Evolutionary conservation across 2,797 vertebrate species (phyloP).

Genomic region (Gymnoscopelus braueri): DNA sequence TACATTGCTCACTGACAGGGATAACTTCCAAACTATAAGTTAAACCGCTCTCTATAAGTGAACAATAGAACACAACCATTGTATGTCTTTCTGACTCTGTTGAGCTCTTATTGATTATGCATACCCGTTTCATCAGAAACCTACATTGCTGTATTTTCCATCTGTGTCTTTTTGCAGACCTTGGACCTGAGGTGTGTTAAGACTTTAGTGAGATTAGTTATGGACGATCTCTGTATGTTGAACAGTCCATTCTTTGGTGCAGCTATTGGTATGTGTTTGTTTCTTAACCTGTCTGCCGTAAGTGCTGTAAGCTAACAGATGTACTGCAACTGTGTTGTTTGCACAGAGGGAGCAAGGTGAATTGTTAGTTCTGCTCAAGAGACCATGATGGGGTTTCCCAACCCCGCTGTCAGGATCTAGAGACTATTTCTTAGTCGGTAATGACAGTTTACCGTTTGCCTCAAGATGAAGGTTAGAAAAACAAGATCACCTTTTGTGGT

Average conservation of each 20-base stretch:
- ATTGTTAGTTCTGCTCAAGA: constrained; percentile 22
- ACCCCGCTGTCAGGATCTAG: constrained; percentile 16
- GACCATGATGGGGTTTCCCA: not conserved
- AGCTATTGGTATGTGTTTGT: not conserved
- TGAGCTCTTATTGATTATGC: too few species aligned
- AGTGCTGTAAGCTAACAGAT: constrained; percentile 3
- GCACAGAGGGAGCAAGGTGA: constrained; percentile 46
- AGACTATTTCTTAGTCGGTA: constrained; percentile 18
- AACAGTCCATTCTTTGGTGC: not conserved
- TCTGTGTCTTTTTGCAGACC: not conserved
- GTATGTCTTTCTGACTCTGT: too few species aligned
- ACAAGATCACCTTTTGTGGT: constrained; percentile 34
- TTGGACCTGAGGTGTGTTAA: not conserved
- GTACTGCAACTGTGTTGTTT: constrained; percentile 36
- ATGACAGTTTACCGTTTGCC: constrained; percentile 44
- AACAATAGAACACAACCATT: too few species aligned
- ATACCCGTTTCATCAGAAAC: too few species aligned
- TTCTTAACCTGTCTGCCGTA: constrained; percentile 7
- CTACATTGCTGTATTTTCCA: too few species aligned
- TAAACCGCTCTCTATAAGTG: too few species aligned
- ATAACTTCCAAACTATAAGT: too few species aligned
- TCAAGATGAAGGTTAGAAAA: constrained; percentile 19
- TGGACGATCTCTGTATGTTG: not conserved
- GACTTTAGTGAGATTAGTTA: not conserved
- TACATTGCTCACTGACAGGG: too few species aligned